Evolutionary conservation across 2,797 vertebrate genomes (phyloP), one percentile per base, ranked within the genome.

Genomic region (Harpagifer antarcticus): DNA sequence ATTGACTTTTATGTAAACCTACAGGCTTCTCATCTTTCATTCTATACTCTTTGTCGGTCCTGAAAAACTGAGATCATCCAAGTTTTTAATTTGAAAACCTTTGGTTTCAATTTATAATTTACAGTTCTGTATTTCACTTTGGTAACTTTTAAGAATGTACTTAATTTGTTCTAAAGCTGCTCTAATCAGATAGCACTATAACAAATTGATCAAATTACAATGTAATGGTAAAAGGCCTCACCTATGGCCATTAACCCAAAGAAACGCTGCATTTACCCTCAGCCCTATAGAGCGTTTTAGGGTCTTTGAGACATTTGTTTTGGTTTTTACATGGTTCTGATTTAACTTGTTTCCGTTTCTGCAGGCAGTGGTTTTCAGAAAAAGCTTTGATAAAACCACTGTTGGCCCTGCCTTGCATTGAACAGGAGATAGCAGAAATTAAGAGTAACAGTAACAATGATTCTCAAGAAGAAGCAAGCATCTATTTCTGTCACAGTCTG

Each of bases 1-100:
- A 31, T 40, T 72, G 15, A 65, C 49, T 72, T 57, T 23, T 31
- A 64, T 73, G 16, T 37, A 37, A 71, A 66, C 11, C 14, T 37
- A 33, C 63, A 54, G 14, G 19, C 14, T 20, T 66, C 48, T 19
- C 52, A 63, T 72, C 58, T 33, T 8, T 53, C 4, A 1, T n/a
- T 5, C 27, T 50, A 47, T 47, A 16, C 6, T 0, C 7, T 37
- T 37, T 11, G 14, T 59, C 48, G 31, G 19, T 49, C 49, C 44
- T 8, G 45, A 52, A 54, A 58, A 68, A 20, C 9, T 13, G 4
- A 17, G 9, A 53, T 27, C 37, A 52, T 44, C 1, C 10, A 59
- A 9, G 5, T 19, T 23, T 49, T 61, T 0, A 40, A n/a, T 69
- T 49, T 10, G 17, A 49, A 63, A 69, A 70, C 58, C 53, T 43